phyloP scores from a whole-genome alignment of 2,797 vertebrate genomes.

The Danio choprae region DNA sequence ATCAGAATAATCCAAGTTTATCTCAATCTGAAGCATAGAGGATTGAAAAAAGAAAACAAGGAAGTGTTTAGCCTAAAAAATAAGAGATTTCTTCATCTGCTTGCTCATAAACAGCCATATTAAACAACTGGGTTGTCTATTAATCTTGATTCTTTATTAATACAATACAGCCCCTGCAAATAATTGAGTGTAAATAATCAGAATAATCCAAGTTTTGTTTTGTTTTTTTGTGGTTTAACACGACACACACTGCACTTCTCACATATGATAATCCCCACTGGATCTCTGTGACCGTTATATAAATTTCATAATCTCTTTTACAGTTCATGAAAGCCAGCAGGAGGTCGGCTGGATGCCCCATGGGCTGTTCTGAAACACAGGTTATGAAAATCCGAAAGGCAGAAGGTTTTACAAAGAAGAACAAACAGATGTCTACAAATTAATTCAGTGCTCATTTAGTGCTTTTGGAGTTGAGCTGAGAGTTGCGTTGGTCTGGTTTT shows the following conservation, averaged over 20 bases:
- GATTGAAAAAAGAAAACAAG: no score
- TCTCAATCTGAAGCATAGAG: no score
- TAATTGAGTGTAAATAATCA: constrained; percentile 27
- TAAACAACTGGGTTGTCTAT: constrained; percentile 58
- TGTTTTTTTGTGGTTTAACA: constrained; percentile 14
- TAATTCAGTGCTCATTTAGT: neutral
- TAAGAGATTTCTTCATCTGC: no score
- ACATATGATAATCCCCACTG: constrained; percentile 29
- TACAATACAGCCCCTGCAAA: constrained; percentile 33
- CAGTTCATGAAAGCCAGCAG: constrained; percentile 47
- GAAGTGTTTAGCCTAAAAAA: no score
- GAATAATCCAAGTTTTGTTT: constrained; percentile 15
- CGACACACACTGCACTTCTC: constrained; percentile 25
- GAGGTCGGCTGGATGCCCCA: constrained; percentile 36
- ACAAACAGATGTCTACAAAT: constrained; percentile 17
- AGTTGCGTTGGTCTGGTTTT: neutral
- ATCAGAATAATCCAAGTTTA: no score
- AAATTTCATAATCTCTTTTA: constrained; percentile 54
- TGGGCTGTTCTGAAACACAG: constrained; percentile 44
- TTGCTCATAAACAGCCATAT: no score
- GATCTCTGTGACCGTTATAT: constrained; percentile 41
- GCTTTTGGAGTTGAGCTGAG: neutral
- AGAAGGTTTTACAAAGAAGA: constrained; percentile 26
- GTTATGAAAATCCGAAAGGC: constrained; percentile 44
- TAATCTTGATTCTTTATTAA: constrained; percentile 45